Percentiles rank a stretch among this genome's conserved stretches.
phyloP scores from a whole-genome alignment of 2,797 vertebrate genomes.

The Peromyscus melanophrys region DNA sequence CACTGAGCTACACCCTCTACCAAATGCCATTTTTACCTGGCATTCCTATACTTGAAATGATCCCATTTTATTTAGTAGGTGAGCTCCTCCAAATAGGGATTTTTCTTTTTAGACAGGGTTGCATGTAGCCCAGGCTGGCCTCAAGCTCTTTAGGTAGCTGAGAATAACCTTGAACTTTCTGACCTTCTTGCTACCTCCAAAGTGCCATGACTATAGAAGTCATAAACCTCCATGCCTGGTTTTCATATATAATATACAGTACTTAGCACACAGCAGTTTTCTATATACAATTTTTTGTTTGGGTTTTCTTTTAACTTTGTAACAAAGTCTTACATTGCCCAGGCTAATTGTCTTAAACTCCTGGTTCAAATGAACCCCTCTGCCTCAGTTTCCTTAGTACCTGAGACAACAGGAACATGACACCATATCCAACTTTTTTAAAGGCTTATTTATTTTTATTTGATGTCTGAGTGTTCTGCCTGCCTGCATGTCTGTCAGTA shows the following conservation, averaged over 20 bases:
- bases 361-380: neutral
- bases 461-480: neutral
- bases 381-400: neutral
- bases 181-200: neutral
- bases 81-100: constrained; percentile 58
- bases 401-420: neutral
- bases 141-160: neutral
- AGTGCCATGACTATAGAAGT: neutral
- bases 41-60: constrained; percentile 52
- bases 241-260: constrained; percentile 65
- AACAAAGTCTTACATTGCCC: neutral
- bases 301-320: neutral
- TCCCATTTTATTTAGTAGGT: constrained; percentile 54
- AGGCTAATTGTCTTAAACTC: neutral
- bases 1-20: neutral
- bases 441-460: neutral
- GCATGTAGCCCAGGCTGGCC: neutral
- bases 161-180: neutral
- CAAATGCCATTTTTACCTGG: constrained; percentile 22
- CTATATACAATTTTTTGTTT: constrained; percentile 40
- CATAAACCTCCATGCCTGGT: neutral
- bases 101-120: neutral
- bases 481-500: neutral
- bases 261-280: constrained; percentile 77
- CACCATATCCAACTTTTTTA: neutral